A percentile compares a stretch with the other conserved stretches of the same genome.
Evolutionary conservation across 2,888 invertebrate genomes (phyloP).

Genomic region (Tenthredo amoena): DNA sequence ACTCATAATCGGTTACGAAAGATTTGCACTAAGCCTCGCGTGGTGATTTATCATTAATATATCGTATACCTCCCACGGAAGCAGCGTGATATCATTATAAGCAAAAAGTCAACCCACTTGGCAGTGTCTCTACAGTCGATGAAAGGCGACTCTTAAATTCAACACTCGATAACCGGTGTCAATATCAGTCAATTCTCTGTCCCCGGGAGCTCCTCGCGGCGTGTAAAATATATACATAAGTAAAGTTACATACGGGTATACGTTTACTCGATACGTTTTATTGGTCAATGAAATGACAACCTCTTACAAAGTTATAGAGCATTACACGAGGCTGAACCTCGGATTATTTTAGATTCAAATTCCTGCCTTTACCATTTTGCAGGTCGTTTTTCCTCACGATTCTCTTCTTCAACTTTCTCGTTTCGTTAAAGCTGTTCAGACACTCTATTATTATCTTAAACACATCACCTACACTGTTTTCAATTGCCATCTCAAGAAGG

Average conservation of each 20-base stretch:
- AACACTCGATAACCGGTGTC: slow-evolving; percentile 34
- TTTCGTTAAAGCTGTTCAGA: slow-evolving; percentile 54
- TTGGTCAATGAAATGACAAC: slow-evolving; percentile 29
- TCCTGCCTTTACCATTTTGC: not conserved
- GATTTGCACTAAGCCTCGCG: not conserved
- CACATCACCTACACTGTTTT: slow-evolving; percentile 62
- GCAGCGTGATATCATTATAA: not conserved
- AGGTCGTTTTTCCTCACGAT: not conserved
- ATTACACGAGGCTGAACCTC: not conserved
- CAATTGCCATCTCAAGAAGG: slow-evolving; percentile 63
- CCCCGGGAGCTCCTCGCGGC: not conserved
- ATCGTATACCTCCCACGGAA: not conserved
- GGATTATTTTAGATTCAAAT: slow-evolving; percentile 23
- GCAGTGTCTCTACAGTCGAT: slow-evolving; percentile 28
- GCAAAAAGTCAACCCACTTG: slow-evolving; percentile 14
- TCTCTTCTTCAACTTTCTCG: slow-evolving; percentile 36
- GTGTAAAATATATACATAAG: slow-evolving; percentile 22
- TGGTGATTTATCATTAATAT: slow-evolving; percentile 1
- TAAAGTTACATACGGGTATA: slow-evolving; percentile 13
- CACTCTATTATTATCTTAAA: slow-evolving; percentile 60
- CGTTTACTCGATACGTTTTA: slow-evolving; percentile 39
- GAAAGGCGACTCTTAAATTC: slow-evolving; percentile 45
- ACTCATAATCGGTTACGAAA: not conserved
- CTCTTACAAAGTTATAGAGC: slow-evolving; percentile 18
- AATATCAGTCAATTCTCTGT: slow-evolving; percentile 24